phyloP scores from a whole-genome alignment of 2,888 invertebrate genomes.

The Agelastica alni region DNA sequence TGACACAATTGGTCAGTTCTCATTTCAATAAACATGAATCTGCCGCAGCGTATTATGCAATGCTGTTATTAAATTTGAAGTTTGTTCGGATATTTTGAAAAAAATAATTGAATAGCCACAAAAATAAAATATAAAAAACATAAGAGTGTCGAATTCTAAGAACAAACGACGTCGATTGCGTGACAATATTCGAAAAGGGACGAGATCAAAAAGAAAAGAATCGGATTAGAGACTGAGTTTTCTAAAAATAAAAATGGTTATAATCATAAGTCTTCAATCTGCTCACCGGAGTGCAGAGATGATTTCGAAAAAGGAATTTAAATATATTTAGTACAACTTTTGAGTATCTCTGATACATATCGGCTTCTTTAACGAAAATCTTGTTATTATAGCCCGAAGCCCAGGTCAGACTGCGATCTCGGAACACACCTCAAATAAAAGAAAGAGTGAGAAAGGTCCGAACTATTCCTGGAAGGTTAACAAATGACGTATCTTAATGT shows the following conservation, averaged over 20 bases:
- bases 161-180: too few species aligned
- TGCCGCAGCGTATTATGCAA: too few species aligned
- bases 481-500: conserved; percentile 27
- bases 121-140: too few species aligned
- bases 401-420: conserved; percentile 23
- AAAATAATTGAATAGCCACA: too few species aligned
- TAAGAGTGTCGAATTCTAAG: too few species aligned
- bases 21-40: too few species aligned
- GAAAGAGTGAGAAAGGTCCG: conserved; percentile 29
- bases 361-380: conserved; percentile 28
- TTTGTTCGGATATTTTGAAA: too few species aligned
- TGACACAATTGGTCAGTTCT: too few species aligned
- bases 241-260: conserved; percentile 19
- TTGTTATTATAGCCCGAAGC: conserved; percentile 31
- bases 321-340: conserved; percentile 22
- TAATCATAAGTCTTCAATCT: conserved; percentile 16
- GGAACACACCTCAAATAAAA: conserved; percentile 28
- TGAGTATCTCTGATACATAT: conserved; percentile 24
- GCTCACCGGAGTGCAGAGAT: background rate
- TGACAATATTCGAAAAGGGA: too few species aligned
- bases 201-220: background rate
- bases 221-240: too few species aligned
- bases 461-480: conserved; percentile 30
- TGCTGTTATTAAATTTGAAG: too few species aligned
- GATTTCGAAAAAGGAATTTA: conserved; percentile 16